Evolutionary conservation across 2,797 vertebrate species (phyloP).

Genomic region (Alcedo atthis): DNA sequence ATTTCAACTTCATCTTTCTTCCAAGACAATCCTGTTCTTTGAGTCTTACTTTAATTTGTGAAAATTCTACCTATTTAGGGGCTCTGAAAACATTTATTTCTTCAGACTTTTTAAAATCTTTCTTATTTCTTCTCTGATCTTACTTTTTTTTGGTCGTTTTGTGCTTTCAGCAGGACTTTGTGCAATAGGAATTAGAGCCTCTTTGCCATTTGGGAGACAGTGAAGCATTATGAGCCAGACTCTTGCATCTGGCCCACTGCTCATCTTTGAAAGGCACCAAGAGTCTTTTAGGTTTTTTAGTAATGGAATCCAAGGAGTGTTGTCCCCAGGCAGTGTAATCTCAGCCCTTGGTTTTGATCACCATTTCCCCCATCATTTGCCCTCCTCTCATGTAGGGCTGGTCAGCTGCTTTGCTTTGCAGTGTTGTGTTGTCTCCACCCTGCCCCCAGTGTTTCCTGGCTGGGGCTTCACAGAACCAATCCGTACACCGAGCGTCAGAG

Average conservation of each 20-base stretch:
- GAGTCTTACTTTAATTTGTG: background rate
- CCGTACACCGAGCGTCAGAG: background rate
- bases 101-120: background rate
- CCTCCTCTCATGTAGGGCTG: fast-evolving
- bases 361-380: background rate
- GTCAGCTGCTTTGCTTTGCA: background rate
- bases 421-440: fast-evolving
- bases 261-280: background rate
- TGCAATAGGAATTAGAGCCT: background rate
- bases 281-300: background rate
- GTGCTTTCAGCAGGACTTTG: background rate
- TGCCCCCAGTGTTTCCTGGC: fast-evolving
- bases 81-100: background rate
- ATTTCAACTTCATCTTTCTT: background rate
- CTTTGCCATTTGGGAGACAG: background rate
- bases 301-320: background rate
- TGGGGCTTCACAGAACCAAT: background rate
- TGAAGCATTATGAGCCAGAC: background rate
- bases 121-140: background rate
- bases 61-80: background rate
- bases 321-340: background rate
- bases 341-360: background rate
- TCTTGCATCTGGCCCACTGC: background rate
- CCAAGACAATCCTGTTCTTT: background rate
- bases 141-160: background rate